Evolutionary conservation across 2,888 invertebrate species (phyloP).

Genomic region (Cremastinae sp.): DNA sequence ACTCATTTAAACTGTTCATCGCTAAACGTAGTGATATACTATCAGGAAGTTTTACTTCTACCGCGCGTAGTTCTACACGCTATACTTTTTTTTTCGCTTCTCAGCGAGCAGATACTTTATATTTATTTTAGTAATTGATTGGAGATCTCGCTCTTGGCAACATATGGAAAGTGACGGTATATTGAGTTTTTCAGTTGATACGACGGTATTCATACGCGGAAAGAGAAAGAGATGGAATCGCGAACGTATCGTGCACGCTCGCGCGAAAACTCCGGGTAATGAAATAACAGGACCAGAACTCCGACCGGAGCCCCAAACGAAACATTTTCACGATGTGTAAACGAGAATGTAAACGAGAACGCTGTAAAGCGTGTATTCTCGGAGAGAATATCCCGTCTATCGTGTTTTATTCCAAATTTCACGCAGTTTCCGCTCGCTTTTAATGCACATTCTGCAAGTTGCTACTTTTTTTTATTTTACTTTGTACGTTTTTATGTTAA

Average conservation of each 20-base stretch:
- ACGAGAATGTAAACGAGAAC: conserved; percentile 46
- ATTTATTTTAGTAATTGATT: conserved; percentile 12
- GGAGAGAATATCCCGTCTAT: conserved; percentile 35
- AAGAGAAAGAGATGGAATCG: conserved; percentile 17
- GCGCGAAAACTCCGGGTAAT: not conserved
- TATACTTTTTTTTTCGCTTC: not conserved
- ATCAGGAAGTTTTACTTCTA: too few relatives aligned
- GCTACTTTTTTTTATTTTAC: too few relatives aligned
- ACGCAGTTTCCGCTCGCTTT: conserved; percentile 15
- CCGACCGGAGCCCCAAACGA: conserved; percentile 37
- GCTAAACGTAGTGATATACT: not conserved
- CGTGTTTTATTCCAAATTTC: conserved; percentile 49
- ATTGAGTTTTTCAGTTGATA: conserved; percentile 29
- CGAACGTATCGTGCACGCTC: conserved; percentile 18
- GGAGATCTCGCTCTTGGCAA: conserved; percentile 6
- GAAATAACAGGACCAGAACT: not conserved
- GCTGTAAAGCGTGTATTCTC: conserved; percentile 49
- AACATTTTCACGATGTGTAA: conserved; percentile 48
- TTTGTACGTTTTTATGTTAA: too few relatives aligned
- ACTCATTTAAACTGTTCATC: too few relatives aligned
- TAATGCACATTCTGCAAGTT: not conserved
- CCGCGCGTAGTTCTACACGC: too few relatives aligned
- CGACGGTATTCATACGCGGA: conserved; percentile 14
- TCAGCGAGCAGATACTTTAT: not conserved
- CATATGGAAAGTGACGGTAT: conserved; percentile 21